Conservation (phyloP, 1,140 invertebrate species). For the Tetraneura akinire region DNA sequence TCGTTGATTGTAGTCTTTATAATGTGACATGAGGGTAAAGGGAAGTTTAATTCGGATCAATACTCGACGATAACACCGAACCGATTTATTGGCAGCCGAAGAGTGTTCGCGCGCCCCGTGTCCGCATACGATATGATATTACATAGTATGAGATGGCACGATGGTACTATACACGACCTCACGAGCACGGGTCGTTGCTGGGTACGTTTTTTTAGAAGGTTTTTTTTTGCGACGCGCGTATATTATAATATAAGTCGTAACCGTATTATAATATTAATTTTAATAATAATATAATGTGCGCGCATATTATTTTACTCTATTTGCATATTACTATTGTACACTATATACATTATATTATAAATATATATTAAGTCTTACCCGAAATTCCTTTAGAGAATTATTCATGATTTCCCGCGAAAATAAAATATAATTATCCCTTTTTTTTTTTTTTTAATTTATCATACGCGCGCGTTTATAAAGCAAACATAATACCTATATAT, state of each 20-base stretch:
- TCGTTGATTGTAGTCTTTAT: slow-evolving; percentile 45
- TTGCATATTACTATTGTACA: slow-evolving; percentile 23
- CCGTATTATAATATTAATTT: not conserved
- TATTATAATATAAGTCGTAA: not conserved
- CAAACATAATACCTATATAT: slow-evolving; percentile 5
- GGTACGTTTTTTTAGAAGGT: too few species aligned
- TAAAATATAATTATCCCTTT: slow-evolving; percentile 31
- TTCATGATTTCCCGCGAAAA: not conserved
- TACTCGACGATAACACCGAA: slow-evolving; percentile 45
- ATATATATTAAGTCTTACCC: slow-evolving; percentile 28
- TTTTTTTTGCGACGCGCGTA: not conserved
- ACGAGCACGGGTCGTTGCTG: too few species aligned
- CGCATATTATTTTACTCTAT: slow-evolving; percentile 28
- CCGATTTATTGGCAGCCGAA: slow-evolving; percentile 30
- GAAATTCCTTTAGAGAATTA: slow-evolving; percentile 28
- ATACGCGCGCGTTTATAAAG: not conserved
- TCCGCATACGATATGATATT: not conserved
- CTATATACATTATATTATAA: too few species aligned
- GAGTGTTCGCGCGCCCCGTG: too few species aligned
- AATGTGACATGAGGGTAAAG: slow-evolving; percentile 48
- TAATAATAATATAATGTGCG: not conserved
- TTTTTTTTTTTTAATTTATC: slow-evolving; percentile 27
- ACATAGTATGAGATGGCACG: too few species aligned
- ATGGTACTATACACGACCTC: too few species aligned
- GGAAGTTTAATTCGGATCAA: slow-evolving; percentile 48